Percentiles rank a stretch among this genome's conserved stretches.
These are phyloP conservation scores for Vanacampus margaritifer DNA, from an alignment of 2,113 vertebrate genomes.

Conservation along the genomic window DNA sequence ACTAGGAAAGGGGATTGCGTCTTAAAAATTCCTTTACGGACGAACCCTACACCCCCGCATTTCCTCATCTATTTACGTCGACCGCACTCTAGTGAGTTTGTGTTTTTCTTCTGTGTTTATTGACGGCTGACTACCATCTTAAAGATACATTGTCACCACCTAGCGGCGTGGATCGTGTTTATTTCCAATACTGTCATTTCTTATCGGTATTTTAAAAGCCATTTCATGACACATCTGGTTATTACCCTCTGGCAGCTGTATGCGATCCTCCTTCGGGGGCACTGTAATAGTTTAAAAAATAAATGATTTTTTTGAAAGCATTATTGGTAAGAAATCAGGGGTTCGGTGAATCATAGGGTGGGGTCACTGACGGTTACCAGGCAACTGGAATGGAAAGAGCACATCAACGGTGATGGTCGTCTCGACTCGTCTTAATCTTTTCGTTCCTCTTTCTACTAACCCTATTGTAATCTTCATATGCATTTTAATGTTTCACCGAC, in stretches of 20 bases:
- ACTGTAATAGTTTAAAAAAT: no score
- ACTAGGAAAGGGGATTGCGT: background rate
- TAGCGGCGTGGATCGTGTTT: background rate
- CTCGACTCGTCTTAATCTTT: conserved; percentile 25
- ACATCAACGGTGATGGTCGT: conserved; percentile 30
- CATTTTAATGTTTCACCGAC: conserved; percentile 32
- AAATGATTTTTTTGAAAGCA: conserved; percentile 47
- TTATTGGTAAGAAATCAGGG: conserved; percentile 56
- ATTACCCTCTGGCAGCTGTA: background rate
- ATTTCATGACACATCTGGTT: conserved; percentile 27
- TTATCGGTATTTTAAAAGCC: background rate
- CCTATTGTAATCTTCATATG: conserved; percentile 58
- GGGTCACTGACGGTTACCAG: conserved; percentile 55
- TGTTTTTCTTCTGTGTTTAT: background rate
- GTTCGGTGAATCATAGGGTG: conserved; percentile 56
- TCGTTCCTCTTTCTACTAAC: conserved; percentile 2
- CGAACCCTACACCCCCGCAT: background rate
- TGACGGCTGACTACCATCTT: background rate
- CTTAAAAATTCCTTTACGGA: conserved; percentile 5
- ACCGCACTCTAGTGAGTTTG: background rate
- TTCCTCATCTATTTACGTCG: background rate
- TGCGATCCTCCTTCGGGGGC: conserved; percentile 14
- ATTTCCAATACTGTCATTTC: background rate
- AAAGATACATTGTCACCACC: background rate
- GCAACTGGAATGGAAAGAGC: conserved; percentile 63